phyloP scores from a whole-genome alignment of 2,888 invertebrate genomes.

The Heteropelma amictum region DNA sequence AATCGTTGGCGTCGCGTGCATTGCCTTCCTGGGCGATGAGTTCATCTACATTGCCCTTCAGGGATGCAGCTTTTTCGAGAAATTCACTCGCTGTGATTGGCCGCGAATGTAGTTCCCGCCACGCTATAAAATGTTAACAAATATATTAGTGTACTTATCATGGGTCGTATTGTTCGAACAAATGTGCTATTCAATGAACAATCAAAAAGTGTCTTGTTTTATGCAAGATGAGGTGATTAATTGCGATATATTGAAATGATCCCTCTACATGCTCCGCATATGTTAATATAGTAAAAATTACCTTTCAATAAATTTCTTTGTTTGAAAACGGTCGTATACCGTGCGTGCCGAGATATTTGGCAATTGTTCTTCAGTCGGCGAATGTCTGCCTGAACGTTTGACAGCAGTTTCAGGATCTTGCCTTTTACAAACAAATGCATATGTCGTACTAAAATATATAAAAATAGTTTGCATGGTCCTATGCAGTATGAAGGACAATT shows the following conservation, averaged over 20 bases:
- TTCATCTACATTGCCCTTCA: conserved; percentile 13
- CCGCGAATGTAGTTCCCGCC: conserved; percentile 21
- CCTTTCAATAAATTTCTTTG: neutral
- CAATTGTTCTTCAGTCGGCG: neutral
- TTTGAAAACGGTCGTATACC: neutral
- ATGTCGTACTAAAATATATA: too few species aligned
- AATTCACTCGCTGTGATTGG: conserved; percentile 24
- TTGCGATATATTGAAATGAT: neutral
- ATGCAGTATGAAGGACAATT: too few species aligned
- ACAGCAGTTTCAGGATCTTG: neutral
- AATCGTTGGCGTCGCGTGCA: neutral
- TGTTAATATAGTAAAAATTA: neutral
- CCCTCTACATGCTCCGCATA: neutral
- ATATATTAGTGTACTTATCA: neutral
- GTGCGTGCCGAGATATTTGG: neutral
- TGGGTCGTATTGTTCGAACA: neutral
- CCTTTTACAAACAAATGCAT: conserved; percentile 7
- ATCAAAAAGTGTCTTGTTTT: too few species aligned
- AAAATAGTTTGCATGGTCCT: too few species aligned
- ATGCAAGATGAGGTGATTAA: too few species aligned
- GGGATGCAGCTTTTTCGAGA: conserved; percentile 24
- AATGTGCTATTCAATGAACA: neutral
- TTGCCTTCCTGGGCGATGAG: conserved; percentile 1
- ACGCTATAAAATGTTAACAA: conserved; percentile 17
- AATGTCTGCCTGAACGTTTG: neutral